phyloP scores from a whole-genome alignment of 1,140 invertebrate species.

The Eumaeus atala region DNA sequence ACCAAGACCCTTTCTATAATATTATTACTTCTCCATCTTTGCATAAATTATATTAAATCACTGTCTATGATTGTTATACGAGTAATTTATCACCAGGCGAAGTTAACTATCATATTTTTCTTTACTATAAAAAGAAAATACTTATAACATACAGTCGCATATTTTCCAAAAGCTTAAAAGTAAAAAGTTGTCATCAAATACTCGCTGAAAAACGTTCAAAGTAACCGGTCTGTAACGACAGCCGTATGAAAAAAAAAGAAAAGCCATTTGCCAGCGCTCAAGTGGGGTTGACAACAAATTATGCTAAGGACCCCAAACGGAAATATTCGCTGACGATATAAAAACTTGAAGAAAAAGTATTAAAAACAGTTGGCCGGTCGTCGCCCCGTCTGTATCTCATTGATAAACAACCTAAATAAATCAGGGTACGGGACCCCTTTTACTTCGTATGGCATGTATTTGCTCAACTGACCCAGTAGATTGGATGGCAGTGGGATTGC shows the following conservation, averaged over 20 bases:
- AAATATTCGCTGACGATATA: constrained; percentile 46
- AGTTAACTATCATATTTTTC: too few species aligned
- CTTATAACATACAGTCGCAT: too few species aligned
- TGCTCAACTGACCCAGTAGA: constrained; percentile 33
- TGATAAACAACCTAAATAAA: constrained; percentile 55
- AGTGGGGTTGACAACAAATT: constrained; percentile 35
- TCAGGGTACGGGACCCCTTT: constrained; percentile 28
- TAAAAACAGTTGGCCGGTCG: constrained; percentile 43
- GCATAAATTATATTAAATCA: not conserved
- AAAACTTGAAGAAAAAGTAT: constrained; percentile 50
- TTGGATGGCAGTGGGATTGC: constrained; percentile 23
- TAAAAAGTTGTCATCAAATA: too few species aligned
- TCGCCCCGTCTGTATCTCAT: constrained; percentile 27
- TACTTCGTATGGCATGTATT: constrained; percentile 29
- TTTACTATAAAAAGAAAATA: too few species aligned
- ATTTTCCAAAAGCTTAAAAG: too few species aligned
- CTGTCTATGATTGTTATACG: not conserved
- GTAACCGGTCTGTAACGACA: too few species aligned
- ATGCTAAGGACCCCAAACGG: constrained; percentile 34
- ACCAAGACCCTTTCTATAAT: too few species aligned
- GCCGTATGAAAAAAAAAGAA: constrained; percentile 20
- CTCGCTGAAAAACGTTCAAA: too few species aligned
- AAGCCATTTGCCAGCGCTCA: constrained; percentile 31
- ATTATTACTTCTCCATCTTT: too few species aligned
- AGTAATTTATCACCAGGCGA: too few species aligned